phyloP scores from a whole-genome alignment of 2,888 invertebrate species.

The Acronicta psi region DNA sequence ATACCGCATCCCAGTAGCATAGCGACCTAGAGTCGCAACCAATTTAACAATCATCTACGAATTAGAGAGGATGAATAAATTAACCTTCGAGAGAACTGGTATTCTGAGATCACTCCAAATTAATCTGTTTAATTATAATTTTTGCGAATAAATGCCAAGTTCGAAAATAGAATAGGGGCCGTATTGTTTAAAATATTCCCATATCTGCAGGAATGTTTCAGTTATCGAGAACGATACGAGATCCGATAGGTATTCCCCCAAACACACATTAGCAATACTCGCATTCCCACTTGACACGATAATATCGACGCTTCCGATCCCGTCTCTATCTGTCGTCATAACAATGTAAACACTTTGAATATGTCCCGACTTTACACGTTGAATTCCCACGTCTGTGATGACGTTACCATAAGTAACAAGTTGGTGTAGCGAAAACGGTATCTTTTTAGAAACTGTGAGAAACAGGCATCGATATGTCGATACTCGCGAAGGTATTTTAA shows the following conservation, averaged over 20 bases:
- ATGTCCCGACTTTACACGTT: constrained; percentile 59
- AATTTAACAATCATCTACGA: constrained; percentile 43
- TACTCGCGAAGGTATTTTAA: constrained; percentile 22
- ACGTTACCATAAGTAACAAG: constrained; percentile 51
- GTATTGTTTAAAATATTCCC: constrained; percentile 21
- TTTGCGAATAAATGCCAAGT: constrained; percentile 17
- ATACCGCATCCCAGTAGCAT: constrained; percentile 14
- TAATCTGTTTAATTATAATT: constrained; percentile 25
- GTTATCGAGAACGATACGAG: constrained; percentile 1
- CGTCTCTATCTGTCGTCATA: constrained; percentile 58
- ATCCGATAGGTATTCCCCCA: constrained; percentile 22
- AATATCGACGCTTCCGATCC: constrained; percentile 48
- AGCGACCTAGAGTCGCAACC: constrained; percentile 35
- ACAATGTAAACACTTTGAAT: constrained; percentile 63
- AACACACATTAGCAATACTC: constrained; percentile 20
- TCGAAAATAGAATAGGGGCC: constrained; percentile 33
- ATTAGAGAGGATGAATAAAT: constrained; percentile 38
- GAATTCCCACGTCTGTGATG: constrained; percentile 55
- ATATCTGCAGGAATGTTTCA: constrained; percentile 12
- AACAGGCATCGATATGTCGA: constrained; percentile 31
- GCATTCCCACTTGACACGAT: constrained; percentile 44
- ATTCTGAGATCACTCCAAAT: constrained; percentile 40
- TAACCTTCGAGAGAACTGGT: constrained; percentile 47
- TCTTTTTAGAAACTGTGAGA: constrained; percentile 29
- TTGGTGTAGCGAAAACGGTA: constrained; percentile 38